These are phyloP conservation scores for Sturnira hondurensis DNA, from an alignment of 2,113 vertebrate genomes.

Conservation along the genomic window DNA sequence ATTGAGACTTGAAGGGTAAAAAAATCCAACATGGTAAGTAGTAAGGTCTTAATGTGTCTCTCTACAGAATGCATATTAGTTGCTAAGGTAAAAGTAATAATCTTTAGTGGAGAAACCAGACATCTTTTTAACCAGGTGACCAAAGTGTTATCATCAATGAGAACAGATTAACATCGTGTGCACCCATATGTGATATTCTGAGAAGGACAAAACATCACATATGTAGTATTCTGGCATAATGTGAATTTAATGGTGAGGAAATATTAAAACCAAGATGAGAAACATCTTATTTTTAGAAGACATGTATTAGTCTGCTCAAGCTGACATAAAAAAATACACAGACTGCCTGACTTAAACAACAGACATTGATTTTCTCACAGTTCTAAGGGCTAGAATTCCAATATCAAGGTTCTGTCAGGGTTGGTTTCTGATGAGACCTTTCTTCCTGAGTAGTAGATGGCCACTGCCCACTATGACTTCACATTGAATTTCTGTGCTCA, in stretches of 20 bases:
- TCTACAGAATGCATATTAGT: neutral
- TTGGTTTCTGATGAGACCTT: no score
- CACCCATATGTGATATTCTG: neutral
- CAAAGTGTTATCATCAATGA: neutral
- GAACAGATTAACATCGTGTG: neutral
- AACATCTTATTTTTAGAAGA: no score
- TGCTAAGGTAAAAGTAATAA: neutral
- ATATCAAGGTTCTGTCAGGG: no score
- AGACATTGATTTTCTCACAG: no score
- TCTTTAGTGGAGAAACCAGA: neutral
- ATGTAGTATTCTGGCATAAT: neutral
- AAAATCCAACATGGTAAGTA: neutral
- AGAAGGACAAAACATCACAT: neutral
- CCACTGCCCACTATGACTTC: no score
- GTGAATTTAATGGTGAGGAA: neutral
- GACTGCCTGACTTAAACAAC: no score
- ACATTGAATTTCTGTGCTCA: no score
- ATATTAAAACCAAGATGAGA: neutral
- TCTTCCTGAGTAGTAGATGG: no score
- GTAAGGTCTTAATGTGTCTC: neutral
- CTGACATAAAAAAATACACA: no score
- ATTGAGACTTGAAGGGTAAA: neutral
- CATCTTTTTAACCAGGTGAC: neutral
- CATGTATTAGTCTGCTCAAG: no score
- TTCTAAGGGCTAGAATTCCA: no score